Evolutionary conservation across 2,113 vertebrate genomes (phyloP).

Genomic region (Corvus moneduloides): DNA sequence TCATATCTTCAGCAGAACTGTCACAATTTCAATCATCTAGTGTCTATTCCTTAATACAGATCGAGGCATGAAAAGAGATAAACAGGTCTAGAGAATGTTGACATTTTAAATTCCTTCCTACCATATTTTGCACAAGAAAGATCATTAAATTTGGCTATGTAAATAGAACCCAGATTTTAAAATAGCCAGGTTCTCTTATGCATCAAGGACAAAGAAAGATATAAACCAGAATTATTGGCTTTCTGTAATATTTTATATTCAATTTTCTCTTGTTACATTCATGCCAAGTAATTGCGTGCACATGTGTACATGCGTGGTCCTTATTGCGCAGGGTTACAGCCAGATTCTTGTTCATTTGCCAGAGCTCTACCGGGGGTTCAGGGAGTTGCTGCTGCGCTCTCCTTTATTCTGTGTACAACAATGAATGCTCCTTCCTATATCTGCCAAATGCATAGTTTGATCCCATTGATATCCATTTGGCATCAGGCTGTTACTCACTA

Average conservation of each 20-base stretch:
- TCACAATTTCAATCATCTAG: neutral
- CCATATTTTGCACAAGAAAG: constrained; percentile 34
- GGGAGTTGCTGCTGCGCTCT: neutral
- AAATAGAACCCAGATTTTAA: constrained; percentile 56
- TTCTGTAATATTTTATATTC: constrained; percentile 66
- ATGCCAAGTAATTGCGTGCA: constrained; percentile 61
- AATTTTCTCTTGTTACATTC: constrained; percentile 54
- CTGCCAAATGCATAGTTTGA: constrained; percentile 36
- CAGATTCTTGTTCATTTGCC: constrained; percentile 25
- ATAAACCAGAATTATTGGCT: constrained; percentile 63
- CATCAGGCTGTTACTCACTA: constrained; percentile 11
- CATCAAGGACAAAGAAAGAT: constrained; percentile 58
- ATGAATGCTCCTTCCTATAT: constrained; percentile 15
- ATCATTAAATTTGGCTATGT: constrained; percentile 44
- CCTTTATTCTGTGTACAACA: constrained; percentile 11
- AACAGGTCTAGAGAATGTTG: constrained; percentile 29
- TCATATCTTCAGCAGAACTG: neutral
- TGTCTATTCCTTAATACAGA: neutral
- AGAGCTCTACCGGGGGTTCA: constrained; percentile 14
- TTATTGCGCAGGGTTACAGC: constrained; percentile 47
- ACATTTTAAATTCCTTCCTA: constrained; percentile 53
- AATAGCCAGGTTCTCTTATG: constrained; percentile 57
- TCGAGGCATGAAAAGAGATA: constrained; percentile 6
- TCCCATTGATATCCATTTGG: constrained; percentile 48
- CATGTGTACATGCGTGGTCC: constrained; percentile 56